Conservation (phyloP, 2,888 invertebrate species). For the Venusia cambrica region DNA sequence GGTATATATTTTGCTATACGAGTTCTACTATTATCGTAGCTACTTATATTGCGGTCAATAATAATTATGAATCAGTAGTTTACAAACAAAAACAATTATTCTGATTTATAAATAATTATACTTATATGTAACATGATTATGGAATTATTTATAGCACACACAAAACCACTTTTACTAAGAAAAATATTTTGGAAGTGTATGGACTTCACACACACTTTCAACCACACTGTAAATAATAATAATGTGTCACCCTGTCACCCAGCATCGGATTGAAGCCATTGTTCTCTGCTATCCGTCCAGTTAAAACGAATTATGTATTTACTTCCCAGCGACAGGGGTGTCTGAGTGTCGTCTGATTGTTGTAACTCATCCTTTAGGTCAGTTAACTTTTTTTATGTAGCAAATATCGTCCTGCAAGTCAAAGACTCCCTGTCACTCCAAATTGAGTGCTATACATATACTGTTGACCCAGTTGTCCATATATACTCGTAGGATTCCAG, state of each 20-base stretch:
- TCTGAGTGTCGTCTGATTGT: conserved; percentile 45
- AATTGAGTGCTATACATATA: too few species aligned
- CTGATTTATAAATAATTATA: background rate
- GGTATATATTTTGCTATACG: too few species aligned
- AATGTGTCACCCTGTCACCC: background rate
- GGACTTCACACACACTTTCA: too few species aligned
- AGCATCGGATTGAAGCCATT: conserved; percentile 25
- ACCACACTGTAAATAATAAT: conserved; percentile 6
- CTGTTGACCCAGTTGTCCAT: too few species aligned
- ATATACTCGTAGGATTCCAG: too few species aligned
- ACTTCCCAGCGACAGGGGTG: conserved; percentile 40
- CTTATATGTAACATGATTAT: background rate
- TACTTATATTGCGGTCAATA: too few species aligned
- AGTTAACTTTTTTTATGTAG: conserved; percentile 62
- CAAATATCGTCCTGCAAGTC: too few species aligned
- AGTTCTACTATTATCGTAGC: background rate
- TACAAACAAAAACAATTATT: background rate
- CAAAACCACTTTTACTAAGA: too few species aligned
- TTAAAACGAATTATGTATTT: conserved; percentile 43
- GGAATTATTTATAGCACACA: too few species aligned
- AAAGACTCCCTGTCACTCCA: too few species aligned
- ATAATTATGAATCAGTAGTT: background rate
- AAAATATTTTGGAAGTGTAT: too few species aligned
- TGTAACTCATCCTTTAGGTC: conserved; percentile 57
- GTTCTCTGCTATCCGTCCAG: conserved; percentile 38